These are phyloP conservation scores for Spheniscus mendiculus DNA, from an alignment of 2,113 vertebrate genomes.

Conservation along the genomic window DNA sequence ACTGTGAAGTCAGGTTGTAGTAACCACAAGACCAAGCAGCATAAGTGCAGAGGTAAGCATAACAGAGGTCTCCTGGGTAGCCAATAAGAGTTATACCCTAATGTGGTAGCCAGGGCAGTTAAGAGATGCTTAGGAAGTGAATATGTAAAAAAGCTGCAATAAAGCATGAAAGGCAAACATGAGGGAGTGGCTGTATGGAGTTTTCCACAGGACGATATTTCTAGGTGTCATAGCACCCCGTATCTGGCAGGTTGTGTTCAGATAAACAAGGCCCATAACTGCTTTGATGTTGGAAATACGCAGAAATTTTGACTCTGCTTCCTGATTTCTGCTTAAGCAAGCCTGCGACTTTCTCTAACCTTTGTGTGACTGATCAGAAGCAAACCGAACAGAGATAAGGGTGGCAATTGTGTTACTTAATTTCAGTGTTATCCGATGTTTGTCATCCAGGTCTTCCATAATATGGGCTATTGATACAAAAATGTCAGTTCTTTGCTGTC, in stretches of 20 bases:
- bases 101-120: background rate
- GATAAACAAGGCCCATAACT: background rate
- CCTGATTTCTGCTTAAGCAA: background rate
- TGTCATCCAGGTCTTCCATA: background rate
- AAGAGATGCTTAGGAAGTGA: background rate
- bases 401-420: background rate
- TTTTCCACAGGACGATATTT: background rate
- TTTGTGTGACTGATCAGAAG: background rate
- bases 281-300: background rate
- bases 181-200: background rate
- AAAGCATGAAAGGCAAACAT: background rate
- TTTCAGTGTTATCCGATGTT: background rate
- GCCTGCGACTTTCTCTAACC: background rate
- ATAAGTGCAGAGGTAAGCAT: background rate
- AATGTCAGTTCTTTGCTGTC: background rate
- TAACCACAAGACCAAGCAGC: background rate
- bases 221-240: background rate
- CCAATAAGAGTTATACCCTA: background rate
- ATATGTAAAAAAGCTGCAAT: conserved; percentile 15
- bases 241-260: background rate
- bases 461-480: background rate
- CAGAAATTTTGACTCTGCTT: background rate
- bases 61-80: background rate
- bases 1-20: background rate
- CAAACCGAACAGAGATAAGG: background rate